Evolutionary conservation across 2,888 invertebrate species (phyloP), one percentile per base, ranked within the genome.

Genomic region (Nemotelus pantherinus): DNA sequence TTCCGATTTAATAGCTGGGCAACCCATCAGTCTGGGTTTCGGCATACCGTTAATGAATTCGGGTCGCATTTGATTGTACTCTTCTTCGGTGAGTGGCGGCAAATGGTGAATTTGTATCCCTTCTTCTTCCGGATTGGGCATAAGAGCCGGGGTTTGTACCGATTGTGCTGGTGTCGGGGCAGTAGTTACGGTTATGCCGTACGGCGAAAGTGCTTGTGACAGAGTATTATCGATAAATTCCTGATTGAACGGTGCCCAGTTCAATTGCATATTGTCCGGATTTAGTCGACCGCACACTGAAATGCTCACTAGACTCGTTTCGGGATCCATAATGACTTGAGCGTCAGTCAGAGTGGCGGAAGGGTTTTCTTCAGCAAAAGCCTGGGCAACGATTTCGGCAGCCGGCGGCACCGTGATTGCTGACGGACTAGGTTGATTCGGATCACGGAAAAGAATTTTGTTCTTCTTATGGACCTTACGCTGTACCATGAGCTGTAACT

Each of bases 11-110:
- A 76, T 63, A 2, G 64, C 63, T 4, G 78, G 76, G 25, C 55
- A 53, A 43, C 53, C 47, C 9, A 74, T 9, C n/a, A 63, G 39
- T 25, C 60, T 47, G 7, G 79, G 77, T 47, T 77, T 79, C 25
- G 75, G 77, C 68, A 79, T 75, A 3, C 79, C 79, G 64, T 79
- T 79, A 2, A 77, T 47, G 64, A 79, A 77, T 55, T 77, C 79
- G 2, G 79, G 74, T 6, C 75, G 58, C 44, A 68, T 47, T 25
- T 68, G 60, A 25, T 70, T 75, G 44, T 75, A 77, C 9, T 79
- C 75, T 44, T 77, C 74, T 47, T 77, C 78, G 39, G 74, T 77
- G 45, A 77, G 53, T 41, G 77, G 77, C 9, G 65, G 58, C 6
- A 72, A 58, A 50, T 78, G 76, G 10, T 68, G 50, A 10, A 74